Evolutionary conservation across 2,113 vertebrate genomes (phyloP).

Genomic region (Lontra canadensis): DNA sequence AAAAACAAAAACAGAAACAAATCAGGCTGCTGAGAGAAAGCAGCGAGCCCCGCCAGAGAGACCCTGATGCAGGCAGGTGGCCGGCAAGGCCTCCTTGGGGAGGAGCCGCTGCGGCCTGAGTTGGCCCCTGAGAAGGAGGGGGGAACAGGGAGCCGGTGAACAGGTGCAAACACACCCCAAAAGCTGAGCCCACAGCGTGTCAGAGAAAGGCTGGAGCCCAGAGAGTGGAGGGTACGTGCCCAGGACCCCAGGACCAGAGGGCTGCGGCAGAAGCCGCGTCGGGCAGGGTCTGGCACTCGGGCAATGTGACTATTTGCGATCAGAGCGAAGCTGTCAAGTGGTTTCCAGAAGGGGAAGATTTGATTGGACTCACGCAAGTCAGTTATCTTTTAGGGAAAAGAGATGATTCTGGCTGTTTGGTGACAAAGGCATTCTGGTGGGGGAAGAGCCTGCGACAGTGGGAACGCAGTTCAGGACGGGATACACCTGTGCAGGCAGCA

Average conservation of each 20-base stretch:
- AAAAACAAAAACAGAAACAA: neutral
- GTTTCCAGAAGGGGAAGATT: neutral
- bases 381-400: neutral
- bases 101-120: neutral
- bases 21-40: neutral
- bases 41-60: neutral
- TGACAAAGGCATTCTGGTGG: neutral
- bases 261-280: too few relatives aligned
- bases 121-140: neutral
- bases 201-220: neutral
- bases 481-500: neutral
- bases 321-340: neutral
- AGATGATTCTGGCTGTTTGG: neutral
- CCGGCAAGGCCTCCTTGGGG: neutral
- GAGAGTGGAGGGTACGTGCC: rapidly evolving
- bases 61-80: too few relatives aligned
- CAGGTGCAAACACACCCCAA: neutral
- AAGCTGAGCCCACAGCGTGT: rapidly evolving
- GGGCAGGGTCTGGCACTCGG: neutral
- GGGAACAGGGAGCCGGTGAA: neutral
- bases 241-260: neutral
- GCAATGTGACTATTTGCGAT: rapidly evolving
- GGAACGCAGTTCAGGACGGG: neutral
- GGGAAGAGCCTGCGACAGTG: neutral
- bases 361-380: neutral